These are phyloP conservation scores for Serrognathus titanus DNA, from an alignment of 2,888 invertebrate species.

Conservation along the genomic window DNA sequence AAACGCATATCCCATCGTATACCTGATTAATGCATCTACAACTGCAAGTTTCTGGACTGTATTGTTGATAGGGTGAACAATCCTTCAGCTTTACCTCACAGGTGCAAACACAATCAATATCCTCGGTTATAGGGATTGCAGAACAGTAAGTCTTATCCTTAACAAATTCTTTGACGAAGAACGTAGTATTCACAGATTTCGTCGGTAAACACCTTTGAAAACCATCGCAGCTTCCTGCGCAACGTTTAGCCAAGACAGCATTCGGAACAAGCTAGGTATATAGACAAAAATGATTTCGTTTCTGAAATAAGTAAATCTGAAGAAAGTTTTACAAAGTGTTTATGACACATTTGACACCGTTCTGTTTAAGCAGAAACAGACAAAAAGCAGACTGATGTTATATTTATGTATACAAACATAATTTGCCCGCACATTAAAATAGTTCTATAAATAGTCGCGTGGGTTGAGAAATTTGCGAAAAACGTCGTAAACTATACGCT, in stretches of 20 bases:
- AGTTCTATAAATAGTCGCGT: no score
- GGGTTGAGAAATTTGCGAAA: no score
- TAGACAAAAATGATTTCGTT: no score
- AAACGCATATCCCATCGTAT: conserved; percentile 9
- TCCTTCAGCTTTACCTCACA: conserved; percentile 31
- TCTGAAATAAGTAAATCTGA: no score
- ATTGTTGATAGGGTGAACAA: conserved; percentile 34
- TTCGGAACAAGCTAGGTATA: conserved; percentile 35
- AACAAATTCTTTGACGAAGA: conserved; percentile 31
- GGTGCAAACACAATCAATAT: conserved; percentile 36
- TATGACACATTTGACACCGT: no score
- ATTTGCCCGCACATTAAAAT: no score
- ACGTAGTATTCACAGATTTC: conserved; percentile 23
- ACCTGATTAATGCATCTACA: conserved; percentile 39
- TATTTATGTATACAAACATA: no score
- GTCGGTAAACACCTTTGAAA: conserved; percentile 33
- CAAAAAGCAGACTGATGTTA: no score
- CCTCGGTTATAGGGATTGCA: conserved; percentile 34
- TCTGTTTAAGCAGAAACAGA: no score
- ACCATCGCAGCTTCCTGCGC: conserved; percentile 38
- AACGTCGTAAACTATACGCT: no score
- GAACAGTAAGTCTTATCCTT: conserved; percentile 29
- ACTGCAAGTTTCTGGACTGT: conserved; percentile 33
- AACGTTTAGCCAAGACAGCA: conserved; percentile 38
- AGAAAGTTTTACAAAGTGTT: no score